phyloP scores from a whole-genome alignment of 2,797 vertebrate genomes.

The Notamacropus eugenii region DNA sequence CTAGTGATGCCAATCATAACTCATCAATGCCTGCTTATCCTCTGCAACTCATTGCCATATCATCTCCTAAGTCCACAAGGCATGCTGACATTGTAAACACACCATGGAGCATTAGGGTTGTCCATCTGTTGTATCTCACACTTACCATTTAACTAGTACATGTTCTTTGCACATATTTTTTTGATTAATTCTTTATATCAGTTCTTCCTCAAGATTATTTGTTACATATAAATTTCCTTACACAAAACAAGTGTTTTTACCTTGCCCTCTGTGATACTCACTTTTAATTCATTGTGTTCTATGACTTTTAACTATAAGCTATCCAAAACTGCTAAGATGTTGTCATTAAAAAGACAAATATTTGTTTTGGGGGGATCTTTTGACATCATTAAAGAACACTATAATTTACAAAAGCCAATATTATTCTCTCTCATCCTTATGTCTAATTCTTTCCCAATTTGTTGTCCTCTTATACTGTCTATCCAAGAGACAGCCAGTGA shows the following conservation, averaged over 20 bases:
- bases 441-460: neutral
- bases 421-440: neutral
- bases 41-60: neutral
- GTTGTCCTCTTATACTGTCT: neutral
- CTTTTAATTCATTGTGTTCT: neutral
- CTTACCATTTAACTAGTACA: neutral
- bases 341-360: neutral
- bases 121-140: neutral
- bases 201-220: neutral
- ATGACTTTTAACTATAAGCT: neutral
- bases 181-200: neutral
- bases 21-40: neutral
- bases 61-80: neutral
- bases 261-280: neutral
- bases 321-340: neutral
- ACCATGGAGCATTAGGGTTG: neutral
- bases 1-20: neutral
- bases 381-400: neutral
- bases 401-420: neutral
- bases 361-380: neutral
- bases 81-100: neutral
- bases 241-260: neutral
- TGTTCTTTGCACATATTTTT: neutral
- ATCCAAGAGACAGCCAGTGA: neutral
- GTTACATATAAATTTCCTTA: neutral